These are phyloP conservation scores for Ctenopoma multispine DNA, from an alignment of 2,797 vertebrate genomes.

Conservation along the genomic window DNA sequence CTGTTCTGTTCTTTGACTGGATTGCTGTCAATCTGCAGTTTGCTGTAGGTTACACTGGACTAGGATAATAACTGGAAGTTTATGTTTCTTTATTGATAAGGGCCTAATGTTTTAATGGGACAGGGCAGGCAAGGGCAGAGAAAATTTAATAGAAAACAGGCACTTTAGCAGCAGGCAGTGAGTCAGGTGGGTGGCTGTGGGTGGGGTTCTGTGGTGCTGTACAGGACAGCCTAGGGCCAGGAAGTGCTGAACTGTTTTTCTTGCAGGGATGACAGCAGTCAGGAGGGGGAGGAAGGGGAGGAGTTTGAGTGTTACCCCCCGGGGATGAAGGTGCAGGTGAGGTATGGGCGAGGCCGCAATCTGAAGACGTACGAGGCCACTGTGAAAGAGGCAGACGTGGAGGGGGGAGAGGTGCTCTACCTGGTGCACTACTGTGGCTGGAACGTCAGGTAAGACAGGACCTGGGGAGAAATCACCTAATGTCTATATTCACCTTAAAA, in stretches of 20 bases:
- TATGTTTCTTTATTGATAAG: slow-evolving; percentile 57
- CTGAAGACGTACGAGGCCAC: slow-evolving; percentile 91
- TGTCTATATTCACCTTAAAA: slow-evolving; percentile 77
- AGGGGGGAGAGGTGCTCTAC: slow-evolving; percentile 91
- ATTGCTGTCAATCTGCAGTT: slow-evolving; percentile 63
- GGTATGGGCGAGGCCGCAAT: slow-evolving; percentile 90
- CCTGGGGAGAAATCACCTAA: slow-evolving; percentile 81
- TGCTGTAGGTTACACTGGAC: slow-evolving; percentile 62
- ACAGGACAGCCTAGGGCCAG: slow-evolving; percentile 83
- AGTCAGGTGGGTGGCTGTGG: slow-evolving; percentile 58
- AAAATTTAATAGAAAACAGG: slow-evolving; percentile 42
- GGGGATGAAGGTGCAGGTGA: slow-evolving; percentile 92
- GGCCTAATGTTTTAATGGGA: slow-evolving; percentile 62
- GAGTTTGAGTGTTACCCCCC: slow-evolving; percentile 91
- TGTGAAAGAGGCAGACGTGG: slow-evolving; percentile 91
- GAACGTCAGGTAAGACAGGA: slow-evolving; percentile 91
- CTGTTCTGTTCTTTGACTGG: slow-evolving; percentile 69
- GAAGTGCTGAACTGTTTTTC: slow-evolving; percentile 90
- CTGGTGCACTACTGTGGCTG: slow-evolving; percentile 93
- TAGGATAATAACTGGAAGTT: slow-evolving; percentile 52
- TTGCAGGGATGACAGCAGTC: slow-evolving; percentile 91
- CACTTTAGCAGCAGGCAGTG: slow-evolving; percentile 61
- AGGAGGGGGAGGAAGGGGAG: slow-evolving; percentile 90
- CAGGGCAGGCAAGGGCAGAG: slow-evolving; percentile 62
- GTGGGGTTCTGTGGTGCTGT: slow-evolving; percentile 65